Base-by-base conservation (phyloP, 2,888 invertebrate genomes). In the Lysandra coridon region DNA sequence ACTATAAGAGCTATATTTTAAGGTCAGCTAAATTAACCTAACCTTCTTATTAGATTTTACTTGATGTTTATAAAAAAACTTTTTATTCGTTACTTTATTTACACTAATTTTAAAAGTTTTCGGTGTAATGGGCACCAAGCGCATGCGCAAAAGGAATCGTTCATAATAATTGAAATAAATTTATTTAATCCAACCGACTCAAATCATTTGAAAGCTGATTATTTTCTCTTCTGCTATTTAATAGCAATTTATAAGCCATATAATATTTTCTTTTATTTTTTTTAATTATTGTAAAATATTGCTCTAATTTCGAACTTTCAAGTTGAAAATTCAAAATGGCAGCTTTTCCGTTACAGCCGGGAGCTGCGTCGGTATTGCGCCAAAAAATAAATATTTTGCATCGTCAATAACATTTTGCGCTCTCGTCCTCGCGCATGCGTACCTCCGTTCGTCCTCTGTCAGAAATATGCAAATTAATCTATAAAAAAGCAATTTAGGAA, bases 121-220 rank as follows among this genome's bases (percentile, higher is more conserved):
- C 88, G 87, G 93, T 93, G 91, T 90, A 83, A 93, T 86, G 86
- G 83, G 40, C 40, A 87, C 84, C 85, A 4, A 80, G 84, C 92
- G 92, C 93, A 92, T 92, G 94, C 94, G 94, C 87, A 12, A 2
- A 80, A 30, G 69, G 62, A 78, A 84, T 86, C 85, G 91, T 85
- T 87, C 88, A 90, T 92, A 90, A 91, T 93, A 93, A 93, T 94
- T 94, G 94, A 94, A 93, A 93, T 93, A 94, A 93, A 92, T 92
- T 89, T 88, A 87, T 86, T 86, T 88, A 84, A 85, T 90, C 90
- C 86, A 89, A 88, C 85, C 87, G 85, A 76, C 14, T 76, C 76
- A 76, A 57, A 76, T 53, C 40, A 5, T 40, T 17, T 57, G 49
- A 33, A 53, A 76, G 30, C 44, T 7, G 49, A 76, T 53, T 17